These are phyloP conservation scores for Actinopyga echinites DNA, from an alignment of 53 echinoderm and acorn worm genomes.

Conservation along the genomic window DNA sequence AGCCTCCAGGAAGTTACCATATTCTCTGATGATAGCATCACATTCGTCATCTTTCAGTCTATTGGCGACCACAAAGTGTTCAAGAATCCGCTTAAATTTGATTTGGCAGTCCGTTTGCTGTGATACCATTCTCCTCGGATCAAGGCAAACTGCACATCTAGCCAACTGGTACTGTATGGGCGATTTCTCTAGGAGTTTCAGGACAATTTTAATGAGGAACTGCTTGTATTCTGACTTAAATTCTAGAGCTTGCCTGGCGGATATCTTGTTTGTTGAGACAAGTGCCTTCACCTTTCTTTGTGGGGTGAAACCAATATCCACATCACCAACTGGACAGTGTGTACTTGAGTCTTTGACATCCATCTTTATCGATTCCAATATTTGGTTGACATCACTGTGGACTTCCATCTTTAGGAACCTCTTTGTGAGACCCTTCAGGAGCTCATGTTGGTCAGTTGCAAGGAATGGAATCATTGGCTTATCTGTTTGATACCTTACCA, in stretches of 20 bases:
- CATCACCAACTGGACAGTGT: not conserved
- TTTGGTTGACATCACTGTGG: not conserved
- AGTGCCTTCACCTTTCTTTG: not conserved
- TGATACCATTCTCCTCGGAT: constrained; percentile 42
- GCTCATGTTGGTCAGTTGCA: constrained; percentile 16
- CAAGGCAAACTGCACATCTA: constrained; percentile 21
- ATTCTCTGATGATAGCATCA: constrained; percentile 42
- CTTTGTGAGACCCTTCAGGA: not conserved
- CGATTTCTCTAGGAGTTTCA: constrained; percentile 1
- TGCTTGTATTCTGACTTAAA: not conserved
- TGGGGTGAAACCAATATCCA: not conserved
- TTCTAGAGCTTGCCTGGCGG: not conserved
- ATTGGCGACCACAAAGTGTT: constrained; percentile 43
- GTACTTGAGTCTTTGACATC: not conserved
- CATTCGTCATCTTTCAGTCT: constrained; percentile 34
- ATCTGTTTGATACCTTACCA: constrained; percentile 51
- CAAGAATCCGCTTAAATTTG: constrained; percentile 24
- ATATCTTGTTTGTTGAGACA: not conserved
- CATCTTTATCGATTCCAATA: not conserved
- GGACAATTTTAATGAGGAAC: not conserved
- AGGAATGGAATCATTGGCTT: constrained; percentile 48
- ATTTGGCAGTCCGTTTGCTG: constrained; percentile 7
- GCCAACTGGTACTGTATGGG: constrained; percentile 34
- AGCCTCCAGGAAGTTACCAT: constrained; percentile 27
- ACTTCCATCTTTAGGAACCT: not conserved